Evolutionary conservation across 1,140 invertebrate species (phyloP).

Genomic region (Lycorma delicatula): DNA sequence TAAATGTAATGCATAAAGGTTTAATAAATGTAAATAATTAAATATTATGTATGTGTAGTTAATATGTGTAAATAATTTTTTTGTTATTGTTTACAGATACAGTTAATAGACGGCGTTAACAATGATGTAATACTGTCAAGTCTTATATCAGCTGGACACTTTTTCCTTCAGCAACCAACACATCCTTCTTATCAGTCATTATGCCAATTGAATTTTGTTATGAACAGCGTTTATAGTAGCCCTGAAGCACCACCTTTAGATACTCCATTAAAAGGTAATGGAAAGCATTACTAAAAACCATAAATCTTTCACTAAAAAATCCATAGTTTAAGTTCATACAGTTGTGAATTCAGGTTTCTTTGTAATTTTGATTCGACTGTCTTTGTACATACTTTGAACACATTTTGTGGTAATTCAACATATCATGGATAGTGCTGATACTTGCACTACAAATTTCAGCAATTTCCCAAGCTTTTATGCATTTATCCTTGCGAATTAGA

Average conservation of each 20-base stretch:
- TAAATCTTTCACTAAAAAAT: not conserved
- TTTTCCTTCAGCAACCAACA: constrained; percentile 89
- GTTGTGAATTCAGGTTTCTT: not conserved
- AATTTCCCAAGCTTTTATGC: no score
- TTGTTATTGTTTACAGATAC: constrained; percentile 49
- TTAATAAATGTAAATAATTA: no score
- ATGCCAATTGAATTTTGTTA: constrained; percentile 61
- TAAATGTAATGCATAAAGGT: no score
- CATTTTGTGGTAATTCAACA: no score
- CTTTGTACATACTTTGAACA: no score
- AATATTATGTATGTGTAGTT: no score
- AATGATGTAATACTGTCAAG: constrained; percentile 84
- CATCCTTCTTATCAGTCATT: constrained; percentile 84
- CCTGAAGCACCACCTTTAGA: constrained; percentile 55
- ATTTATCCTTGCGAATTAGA: no score
- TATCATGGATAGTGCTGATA: no score
- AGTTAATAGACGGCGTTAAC: constrained; percentile 81
- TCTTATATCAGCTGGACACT: constrained; percentile 71
- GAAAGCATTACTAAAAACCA: not conserved
- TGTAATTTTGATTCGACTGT: no score
- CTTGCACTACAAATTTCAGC: no score
- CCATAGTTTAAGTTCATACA: not conserved
- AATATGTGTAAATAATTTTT: not conserved
- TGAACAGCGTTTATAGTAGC: constrained; percentile 57
- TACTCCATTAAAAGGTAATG: constrained; percentile 48